A percentile compares a stretch with the other conserved stretches of the same genome.
phyloP scores from a whole-genome alignment of 2,113 vertebrate genomes.

The Puma concolor region DNA sequence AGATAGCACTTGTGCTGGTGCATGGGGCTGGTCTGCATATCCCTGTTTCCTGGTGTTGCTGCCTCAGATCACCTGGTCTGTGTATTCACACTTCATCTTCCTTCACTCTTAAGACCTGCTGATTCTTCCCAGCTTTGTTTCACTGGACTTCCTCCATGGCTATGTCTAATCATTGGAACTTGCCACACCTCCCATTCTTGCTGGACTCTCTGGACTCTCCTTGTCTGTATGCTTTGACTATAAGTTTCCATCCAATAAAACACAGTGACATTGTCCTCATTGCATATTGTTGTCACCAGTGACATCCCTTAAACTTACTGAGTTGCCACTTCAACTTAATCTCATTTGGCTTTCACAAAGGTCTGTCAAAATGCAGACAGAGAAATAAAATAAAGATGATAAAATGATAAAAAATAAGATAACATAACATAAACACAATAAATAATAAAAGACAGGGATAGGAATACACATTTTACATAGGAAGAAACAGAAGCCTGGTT shows the following conservation, averaged over 20 bases:
- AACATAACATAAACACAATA: background rate
- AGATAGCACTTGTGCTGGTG: background rate
- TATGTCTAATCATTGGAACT: background rate
- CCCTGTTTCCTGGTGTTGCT: background rate
- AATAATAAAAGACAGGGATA: background rate
- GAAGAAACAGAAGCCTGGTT: background rate
- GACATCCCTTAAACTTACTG: background rate
- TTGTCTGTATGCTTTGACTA: background rate
- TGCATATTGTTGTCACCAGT: background rate
- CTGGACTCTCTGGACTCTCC: background rate
- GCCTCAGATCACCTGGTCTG: background rate
- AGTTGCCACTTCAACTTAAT: background rate
- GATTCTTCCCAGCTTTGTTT: background rate
- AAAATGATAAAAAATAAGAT: background rate
- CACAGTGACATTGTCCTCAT: background rate
- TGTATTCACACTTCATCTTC: accelerated
- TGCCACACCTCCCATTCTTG: background rate
- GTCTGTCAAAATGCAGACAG: background rate
- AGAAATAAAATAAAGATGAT: background rate
- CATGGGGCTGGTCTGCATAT: too few relatives aligned
- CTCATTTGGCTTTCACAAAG: background rate
- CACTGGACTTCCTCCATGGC: too few relatives aligned
- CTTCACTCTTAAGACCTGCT: background rate
- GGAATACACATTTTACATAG: background rate
- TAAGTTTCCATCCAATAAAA: background rate